Conservation (phyloP, 2,797 vertebrate species). For the Sebastes cheni region DNA sequence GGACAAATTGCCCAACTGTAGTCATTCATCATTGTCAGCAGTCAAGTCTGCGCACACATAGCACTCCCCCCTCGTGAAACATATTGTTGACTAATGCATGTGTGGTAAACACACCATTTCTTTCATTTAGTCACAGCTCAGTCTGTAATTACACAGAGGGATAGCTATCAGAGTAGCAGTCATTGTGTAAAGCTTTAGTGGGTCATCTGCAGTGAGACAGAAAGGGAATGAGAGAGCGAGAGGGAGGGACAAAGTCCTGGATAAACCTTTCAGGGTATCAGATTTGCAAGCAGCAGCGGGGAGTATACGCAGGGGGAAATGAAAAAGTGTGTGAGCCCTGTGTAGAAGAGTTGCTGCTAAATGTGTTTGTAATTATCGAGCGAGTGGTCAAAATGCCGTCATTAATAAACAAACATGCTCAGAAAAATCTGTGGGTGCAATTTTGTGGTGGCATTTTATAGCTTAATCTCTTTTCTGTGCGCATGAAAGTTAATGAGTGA, state of each 20-base stretch:
- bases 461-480: constrained; percentile 5
- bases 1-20: constrained; percentile 41
- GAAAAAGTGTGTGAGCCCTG: constrained; percentile 21
- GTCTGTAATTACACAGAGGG: constrained; percentile 68
- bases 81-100: constrained; percentile 55
- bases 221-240: neutral
- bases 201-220: constrained; percentile 52
- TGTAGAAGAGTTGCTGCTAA: constrained; percentile 39
- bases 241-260: constrained; percentile 1
- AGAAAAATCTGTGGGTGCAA: constrained; percentile 9
- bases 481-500: constrained; percentile 30
- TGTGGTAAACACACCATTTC: constrained; percentile 62
- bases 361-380: constrained; percentile 63
- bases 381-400: constrained; percentile 42
- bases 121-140: constrained; percentile 64
- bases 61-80: constrained; percentile 18
- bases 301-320: constrained; percentile 1
- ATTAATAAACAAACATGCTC: constrained; percentile 47
- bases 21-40: constrained; percentile 54
- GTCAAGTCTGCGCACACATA: constrained; percentile 11
- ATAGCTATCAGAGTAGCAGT: constrained; percentile 47
- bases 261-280: constrained; percentile 45
- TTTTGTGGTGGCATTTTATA: constrained; percentile 17
- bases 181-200: constrained; percentile 49
- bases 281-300: constrained; percentile 39